Evolutionary conservation across 2,113 vertebrate genomes (phyloP).

Genomic region (Chaetodon trifascialis): DNA sequence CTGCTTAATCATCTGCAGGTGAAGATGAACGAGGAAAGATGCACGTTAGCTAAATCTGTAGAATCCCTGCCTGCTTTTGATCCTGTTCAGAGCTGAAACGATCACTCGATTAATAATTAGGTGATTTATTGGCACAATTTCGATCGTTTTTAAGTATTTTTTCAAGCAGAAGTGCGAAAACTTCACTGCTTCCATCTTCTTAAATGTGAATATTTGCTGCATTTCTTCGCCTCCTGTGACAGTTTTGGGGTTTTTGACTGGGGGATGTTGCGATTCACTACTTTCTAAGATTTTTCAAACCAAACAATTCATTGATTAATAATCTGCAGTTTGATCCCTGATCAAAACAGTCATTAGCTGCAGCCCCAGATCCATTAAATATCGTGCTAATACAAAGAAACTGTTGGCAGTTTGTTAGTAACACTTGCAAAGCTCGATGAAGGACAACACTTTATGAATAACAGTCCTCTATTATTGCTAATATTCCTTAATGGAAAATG

Average conservation of each 20-base stretch:
- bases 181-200: background rate
- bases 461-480: conserved; percentile 62
- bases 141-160: background rate
- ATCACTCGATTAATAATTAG: too few relatives aligned
- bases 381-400: conserved; percentile 12
- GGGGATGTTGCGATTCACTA: background rate
- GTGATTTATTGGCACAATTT: background rate
- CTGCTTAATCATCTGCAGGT: background rate
- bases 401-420: conserved; percentile 4
- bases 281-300: background rate
- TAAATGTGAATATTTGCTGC: background rate
- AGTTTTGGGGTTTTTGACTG: background rate
- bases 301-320: background rate
- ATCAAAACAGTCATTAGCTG: background rate
- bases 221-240: background rate
- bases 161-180: background rate
- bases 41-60: background rate
- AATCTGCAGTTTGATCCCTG: background rate
- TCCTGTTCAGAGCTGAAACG: background rate
- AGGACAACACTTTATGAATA: conserved; percentile 59
- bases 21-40: background rate
- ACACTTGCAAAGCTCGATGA: conserved; percentile 45
- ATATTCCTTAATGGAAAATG: conserved; percentile 64
- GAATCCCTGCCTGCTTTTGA: background rate
- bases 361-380: background rate